Conservation (phyloP, 2,797 vertebrate genomes). For the Hirundo rustica region DNA sequence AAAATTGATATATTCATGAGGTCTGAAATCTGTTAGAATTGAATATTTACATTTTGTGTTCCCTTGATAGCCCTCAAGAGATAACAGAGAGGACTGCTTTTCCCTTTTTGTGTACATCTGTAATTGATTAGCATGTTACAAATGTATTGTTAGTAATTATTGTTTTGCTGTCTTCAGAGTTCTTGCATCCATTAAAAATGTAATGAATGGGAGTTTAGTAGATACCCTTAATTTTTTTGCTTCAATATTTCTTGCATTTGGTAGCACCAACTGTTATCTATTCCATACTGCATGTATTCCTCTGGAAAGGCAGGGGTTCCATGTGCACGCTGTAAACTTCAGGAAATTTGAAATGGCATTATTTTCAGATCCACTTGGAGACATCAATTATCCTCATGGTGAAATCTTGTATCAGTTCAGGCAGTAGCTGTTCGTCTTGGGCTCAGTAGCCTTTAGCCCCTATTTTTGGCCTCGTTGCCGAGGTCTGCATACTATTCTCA, state of each 20-base stretch:
- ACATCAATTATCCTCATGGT: neutral
- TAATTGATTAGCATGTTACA: neutral
- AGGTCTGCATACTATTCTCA: neutral
- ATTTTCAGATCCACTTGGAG: neutral
- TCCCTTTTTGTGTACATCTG: neutral
- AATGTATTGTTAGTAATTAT: neutral
- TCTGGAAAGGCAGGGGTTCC: neutral
- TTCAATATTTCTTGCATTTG: neutral
- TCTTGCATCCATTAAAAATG: neutral
- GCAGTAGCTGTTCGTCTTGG: neutral
- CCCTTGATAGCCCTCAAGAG: constrained; percentile 9
- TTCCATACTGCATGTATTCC: neutral
- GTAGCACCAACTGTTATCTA: neutral
- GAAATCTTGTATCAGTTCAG: neutral
- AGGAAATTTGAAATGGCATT: neutral
- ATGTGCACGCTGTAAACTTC: neutral
- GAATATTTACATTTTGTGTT: constrained; percentile 42
- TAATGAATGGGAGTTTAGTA: neutral
- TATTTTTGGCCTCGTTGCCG: neutral
- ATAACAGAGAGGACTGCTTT: neutral
- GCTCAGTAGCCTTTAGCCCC: neutral
- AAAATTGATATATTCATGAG: constrained; percentile 49
- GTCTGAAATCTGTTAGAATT: constrained; percentile 40
- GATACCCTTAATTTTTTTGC: neutral
- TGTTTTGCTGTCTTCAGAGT: neutral